Percentiles rank a stretch among this genome's conserved stretches.
Conservation (phyloP, 2,113 vertebrate species). For the Varanus salvator region DNA sequence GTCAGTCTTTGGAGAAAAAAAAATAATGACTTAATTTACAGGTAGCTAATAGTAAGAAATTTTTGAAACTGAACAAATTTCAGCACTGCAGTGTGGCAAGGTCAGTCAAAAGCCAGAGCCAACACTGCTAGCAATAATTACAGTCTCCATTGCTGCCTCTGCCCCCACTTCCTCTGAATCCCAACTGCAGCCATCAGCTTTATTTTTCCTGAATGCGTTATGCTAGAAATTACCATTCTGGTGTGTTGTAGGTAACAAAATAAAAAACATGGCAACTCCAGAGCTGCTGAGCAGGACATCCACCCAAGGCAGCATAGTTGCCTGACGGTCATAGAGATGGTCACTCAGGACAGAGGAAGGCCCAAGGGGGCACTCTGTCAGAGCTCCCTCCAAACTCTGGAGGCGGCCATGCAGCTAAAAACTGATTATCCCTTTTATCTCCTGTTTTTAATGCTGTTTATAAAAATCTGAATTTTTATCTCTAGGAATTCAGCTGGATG, state of each 20-base stretch:
- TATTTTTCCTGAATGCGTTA: background rate
- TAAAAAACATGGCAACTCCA: background rate
- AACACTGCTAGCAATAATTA: background rate
- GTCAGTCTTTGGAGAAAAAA: background rate
- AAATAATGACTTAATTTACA: background rate
- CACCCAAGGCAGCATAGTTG: too few species aligned
- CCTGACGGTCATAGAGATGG: too few species aligned
- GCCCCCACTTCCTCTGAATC: background rate
- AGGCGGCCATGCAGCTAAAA: background rate
- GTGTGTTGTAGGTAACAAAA: background rate
- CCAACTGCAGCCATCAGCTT: background rate
- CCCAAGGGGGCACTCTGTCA: too few species aligned
- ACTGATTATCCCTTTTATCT: background rate
- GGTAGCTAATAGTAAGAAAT: background rate
- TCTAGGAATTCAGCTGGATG: conserved; percentile 90
- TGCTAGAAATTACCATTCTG: background rate
- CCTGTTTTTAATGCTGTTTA: background rate
- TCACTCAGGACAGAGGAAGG: too few species aligned
- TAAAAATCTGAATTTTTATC: conserved; percentile 31
- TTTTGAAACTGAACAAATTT: background rate
- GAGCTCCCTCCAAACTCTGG: background rate
- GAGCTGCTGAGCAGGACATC: background rate
- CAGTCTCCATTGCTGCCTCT: background rate
- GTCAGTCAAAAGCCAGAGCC: background rate
- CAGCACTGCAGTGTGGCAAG: background rate